phyloP scores from a whole-genome alignment of 2,797 vertebrate genomes.

The Momotus momota region DNA sequence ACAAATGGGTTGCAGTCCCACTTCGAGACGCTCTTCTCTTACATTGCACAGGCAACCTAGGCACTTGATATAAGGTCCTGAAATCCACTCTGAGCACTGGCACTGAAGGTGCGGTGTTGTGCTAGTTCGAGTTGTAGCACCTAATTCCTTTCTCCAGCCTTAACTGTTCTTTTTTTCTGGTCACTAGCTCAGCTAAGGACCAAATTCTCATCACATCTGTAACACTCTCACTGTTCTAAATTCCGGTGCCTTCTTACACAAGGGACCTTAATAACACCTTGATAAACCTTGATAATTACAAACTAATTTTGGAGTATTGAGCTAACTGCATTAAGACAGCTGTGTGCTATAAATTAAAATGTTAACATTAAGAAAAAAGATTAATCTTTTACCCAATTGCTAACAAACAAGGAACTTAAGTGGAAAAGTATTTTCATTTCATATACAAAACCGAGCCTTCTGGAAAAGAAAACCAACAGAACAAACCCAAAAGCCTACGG shows the following conservation, averaged over 20 bases:
- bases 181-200: not conserved
- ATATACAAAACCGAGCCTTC: not conserved
- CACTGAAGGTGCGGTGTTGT: not conserved
- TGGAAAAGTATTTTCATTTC: slow-evolving; percentile 27
- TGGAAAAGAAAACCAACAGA: not conserved
- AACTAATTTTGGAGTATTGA: slow-evolving; percentile 55
- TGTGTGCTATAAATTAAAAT: slow-evolving; percentile 46
- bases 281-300: slow-evolving; percentile 24
- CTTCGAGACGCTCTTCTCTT: not conserved
- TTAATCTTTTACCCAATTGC: slow-evolving; percentile 30
- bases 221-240: not conserved
- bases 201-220: not conserved
- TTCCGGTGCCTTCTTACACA: slow-evolving; percentile 10
- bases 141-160: not conserved
- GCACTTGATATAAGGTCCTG: not conserved
- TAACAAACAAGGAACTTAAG: not conserved
- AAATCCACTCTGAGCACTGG: not conserved
- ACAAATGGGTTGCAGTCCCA: not conserved
- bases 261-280: slow-evolving; percentile 40
- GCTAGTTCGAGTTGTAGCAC: not conserved
- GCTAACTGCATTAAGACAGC: slow-evolving; percentile 44
- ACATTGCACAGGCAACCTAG: not conserved
- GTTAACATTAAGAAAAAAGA: slow-evolving; percentile 51
- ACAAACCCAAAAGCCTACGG: not conserved
- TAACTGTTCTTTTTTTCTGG: not conserved